Percentiles rank a stretch among this genome's conserved stretches.
Conservation (phyloP, 2,888 invertebrate genomes). For the Drymonia ruficornis region DNA sequence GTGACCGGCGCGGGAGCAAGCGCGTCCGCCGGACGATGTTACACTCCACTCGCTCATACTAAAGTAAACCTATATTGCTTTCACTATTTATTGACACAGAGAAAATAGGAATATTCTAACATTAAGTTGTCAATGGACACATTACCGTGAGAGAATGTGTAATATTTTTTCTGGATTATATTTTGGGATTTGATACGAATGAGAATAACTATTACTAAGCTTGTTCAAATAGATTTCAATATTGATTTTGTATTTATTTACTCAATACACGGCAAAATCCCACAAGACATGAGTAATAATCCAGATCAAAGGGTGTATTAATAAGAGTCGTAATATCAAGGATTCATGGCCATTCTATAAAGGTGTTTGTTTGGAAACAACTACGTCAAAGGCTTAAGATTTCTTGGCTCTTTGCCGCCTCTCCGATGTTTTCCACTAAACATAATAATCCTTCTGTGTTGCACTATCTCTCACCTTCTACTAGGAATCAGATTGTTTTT, state of each 20-base stretch:
- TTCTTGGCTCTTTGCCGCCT: conserved; percentile 51
- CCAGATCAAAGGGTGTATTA: conserved; percentile 34
- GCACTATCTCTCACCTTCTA: conserved; percentile 44
- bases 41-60: conserved; percentile 35
- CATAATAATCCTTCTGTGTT: conserved; percentile 40
- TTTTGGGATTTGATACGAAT: too few relatives aligned
- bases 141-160: too few relatives aligned
- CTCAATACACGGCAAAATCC: background rate
- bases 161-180: background rate
- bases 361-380: conserved; percentile 28
- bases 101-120: conserved; percentile 16
- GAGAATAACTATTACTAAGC: too few relatives aligned
- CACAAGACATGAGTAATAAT: conserved; percentile 21
- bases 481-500: conserved; percentile 48
- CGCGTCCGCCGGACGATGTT: conserved; percentile 43
- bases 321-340: conserved; percentile 19
- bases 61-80: conserved; percentile 44
- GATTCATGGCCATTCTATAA: conserved; percentile 29
- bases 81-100: conserved; percentile 28
- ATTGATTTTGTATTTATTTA: background rate
- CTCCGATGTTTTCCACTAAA: conserved; percentile 28
- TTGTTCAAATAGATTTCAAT: background rate
- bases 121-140: conserved; percentile 22
- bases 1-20: conserved; percentile 8
- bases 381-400: conserved; percentile 34